Evolutionary conservation across 2,888 invertebrate species (phyloP), one percentile per base, ranked within the genome.

Genomic region (Dicyrtoma fusca): DNA sequence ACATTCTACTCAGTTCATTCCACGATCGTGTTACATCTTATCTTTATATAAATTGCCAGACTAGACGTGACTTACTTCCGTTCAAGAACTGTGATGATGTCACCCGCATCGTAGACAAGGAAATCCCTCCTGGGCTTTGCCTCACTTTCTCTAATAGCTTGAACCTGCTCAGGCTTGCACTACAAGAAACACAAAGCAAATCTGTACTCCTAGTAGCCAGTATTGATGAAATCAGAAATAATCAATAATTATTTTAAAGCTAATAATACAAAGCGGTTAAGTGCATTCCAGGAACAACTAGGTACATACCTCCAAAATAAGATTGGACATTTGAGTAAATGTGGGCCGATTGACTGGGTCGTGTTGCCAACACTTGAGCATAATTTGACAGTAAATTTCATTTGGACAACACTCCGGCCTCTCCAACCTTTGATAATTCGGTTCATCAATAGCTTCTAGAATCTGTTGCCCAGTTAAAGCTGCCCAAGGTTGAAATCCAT

Each of bases 401-500:
- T 92, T 90, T 0, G 98, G 96, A 82, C 97, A 97, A 82, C 94
- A 93, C 81, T 96, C 96, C 0, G 97, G 97, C 80, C 92, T 90
- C 82, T 97, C 96, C 76, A 97, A 85, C 74, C 97, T 88, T 88
- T 93, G 92, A 83, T 88, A 92, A 83, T 94, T 91, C 34, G 96
- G 97, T 74, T 92, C 90, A 84, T 98, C 97, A 73, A 98, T 96
- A 5, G 96, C 93, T 84, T 95, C 95, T 5, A 98, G 85, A 79
- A 98, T 98, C 84, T 97, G 95, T 78, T 94, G 91, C 0, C 95
- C 95, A 0, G 94, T 95, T 66, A 95, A 87, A 0, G 95, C 96
- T 0, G 94, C 93, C 98, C 98, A 99, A 0, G 99, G 99, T 84
- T 97, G 97, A 83, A 95, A 95, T 0, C 98, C 98, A 82, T 97